A percentile compares a stretch with the other conserved stretches of the same genome.
These are phyloP conservation scores for Xenops minutus DNA, from an alignment of 2,797 vertebrate species.

Conservation along the genomic window DNA sequence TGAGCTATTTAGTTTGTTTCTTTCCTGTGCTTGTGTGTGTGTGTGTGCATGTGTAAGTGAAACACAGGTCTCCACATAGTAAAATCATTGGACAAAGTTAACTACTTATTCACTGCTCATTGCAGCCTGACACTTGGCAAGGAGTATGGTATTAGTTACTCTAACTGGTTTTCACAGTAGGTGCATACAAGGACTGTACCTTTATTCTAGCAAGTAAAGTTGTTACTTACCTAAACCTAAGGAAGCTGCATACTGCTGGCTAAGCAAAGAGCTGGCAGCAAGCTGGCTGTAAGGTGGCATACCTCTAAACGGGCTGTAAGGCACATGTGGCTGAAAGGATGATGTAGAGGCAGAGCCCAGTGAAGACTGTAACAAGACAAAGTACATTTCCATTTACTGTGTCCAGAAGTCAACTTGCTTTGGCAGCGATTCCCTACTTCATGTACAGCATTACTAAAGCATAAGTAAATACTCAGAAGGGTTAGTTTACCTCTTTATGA, in stretches of 20 bases:
- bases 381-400: constrained; percentile 53
- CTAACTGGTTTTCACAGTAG: not conserved
- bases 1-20: not conserved
- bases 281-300: constrained; percentile 89
- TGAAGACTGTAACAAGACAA: constrained; percentile 80
- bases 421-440: constrained; percentile 27
- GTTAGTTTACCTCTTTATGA: not conserved
- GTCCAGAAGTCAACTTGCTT: not conserved
- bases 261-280: constrained; percentile 87
- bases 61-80: not conserved
- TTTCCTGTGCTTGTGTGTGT: accelerated
- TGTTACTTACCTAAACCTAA: constrained; percentile 87
- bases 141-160: not conserved
- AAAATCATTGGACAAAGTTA: not conserved
- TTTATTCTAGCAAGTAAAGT: constrained; percentile 28
- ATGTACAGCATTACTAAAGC: not conserved
- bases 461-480: not conserved
- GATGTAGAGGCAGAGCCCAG: constrained; percentile 82
- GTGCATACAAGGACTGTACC: not conserved
- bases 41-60: not conserved
- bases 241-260: constrained; percentile 90
- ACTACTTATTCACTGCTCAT: not conserved
- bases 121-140: not conserved
- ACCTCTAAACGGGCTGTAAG: constrained; percentile 87
- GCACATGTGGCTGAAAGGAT: constrained; percentile 83